These are phyloP conservation scores for Linurgus olivaceus DNA, from an alignment of 2,797 vertebrate species.

Conservation along the genomic window DNA sequence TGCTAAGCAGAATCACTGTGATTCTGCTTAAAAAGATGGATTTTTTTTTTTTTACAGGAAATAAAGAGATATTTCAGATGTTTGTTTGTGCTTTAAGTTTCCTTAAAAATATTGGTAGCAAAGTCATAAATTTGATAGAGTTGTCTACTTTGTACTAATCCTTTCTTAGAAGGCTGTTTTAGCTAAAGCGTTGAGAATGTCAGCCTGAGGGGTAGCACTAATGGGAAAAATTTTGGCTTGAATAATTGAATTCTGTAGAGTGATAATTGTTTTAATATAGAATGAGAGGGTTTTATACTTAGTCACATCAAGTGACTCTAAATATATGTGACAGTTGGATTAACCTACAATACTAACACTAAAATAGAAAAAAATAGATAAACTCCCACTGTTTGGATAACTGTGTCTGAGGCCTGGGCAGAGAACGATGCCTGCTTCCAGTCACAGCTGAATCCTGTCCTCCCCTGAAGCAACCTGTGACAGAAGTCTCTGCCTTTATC, in stretches of 20 bases:
- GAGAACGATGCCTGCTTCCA: neutral
- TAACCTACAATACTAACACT: neutral
- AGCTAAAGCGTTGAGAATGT: neutral
- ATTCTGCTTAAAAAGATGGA: neutral
- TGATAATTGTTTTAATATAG: neutral
- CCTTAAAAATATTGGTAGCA: neutral
- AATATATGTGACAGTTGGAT: neutral
- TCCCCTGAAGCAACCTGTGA: neutral
- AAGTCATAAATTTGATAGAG: neutral
- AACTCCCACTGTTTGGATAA: neutral
- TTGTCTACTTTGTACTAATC: slow-evolving; percentile 37
- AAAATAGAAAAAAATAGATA: neutral
- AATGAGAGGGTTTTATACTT: neutral
- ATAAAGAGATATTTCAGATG: neutral
- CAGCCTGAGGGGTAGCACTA: neutral
- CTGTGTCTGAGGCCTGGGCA: neutral
- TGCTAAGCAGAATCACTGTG: neutral
- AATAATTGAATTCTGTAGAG: neutral
- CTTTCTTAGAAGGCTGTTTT: neutral
- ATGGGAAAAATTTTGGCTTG: neutral
- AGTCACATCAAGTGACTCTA: neutral
- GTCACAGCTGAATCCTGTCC: neutral
- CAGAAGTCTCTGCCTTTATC: neutral
- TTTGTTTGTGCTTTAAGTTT: neutral
- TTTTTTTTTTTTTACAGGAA: neutral